Evolutionary conservation across 2,797 vertebrate species (phyloP).

Genomic region (Choloepus didactylus): DNA sequence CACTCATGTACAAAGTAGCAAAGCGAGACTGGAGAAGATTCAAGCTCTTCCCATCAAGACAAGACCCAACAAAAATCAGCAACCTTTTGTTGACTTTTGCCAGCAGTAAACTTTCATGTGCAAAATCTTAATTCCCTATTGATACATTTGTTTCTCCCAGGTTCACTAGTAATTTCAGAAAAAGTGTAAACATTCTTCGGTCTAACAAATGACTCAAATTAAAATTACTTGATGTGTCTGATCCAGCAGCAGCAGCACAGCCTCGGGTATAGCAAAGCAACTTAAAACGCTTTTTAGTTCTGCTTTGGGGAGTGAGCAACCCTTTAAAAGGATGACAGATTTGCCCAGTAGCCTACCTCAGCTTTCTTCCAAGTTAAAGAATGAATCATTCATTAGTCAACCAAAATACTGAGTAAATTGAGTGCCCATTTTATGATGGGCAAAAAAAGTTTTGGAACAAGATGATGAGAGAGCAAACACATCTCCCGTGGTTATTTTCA

Average conservation of each 20-base stretch:
- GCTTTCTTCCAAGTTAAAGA: no score
- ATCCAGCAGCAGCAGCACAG: neutral
- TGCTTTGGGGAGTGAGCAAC: fast-evolving
- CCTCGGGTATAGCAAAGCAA: neutral
- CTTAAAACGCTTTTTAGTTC: neutral
- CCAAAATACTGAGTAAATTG: neutral
- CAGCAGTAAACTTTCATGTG: neutral
- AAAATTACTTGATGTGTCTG: neutral
- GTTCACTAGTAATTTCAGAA: neutral
- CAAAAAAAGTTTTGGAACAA: neutral
- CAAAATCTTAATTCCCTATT: neutral
- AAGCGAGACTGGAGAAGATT: neutral
- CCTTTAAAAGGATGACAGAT: neutral
- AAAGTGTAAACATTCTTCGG: neutral
- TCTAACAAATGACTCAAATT: neutral
- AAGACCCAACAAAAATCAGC: neutral
- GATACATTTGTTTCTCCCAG: neutral
- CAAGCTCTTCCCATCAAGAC: neutral
- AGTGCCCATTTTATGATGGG: fast-evolving
- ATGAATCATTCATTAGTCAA: neutral
- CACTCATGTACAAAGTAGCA: neutral
- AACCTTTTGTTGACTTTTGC: neutral
- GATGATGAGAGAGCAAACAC: neutral
- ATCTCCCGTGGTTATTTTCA: fast-evolving
- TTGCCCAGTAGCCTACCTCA: neutral